Evolutionary conservation across 2,113 vertebrate genomes (phyloP), one percentile per base, ranked within the genome.

Genomic region (Pangasianodon hypophthalmus): DNA sequence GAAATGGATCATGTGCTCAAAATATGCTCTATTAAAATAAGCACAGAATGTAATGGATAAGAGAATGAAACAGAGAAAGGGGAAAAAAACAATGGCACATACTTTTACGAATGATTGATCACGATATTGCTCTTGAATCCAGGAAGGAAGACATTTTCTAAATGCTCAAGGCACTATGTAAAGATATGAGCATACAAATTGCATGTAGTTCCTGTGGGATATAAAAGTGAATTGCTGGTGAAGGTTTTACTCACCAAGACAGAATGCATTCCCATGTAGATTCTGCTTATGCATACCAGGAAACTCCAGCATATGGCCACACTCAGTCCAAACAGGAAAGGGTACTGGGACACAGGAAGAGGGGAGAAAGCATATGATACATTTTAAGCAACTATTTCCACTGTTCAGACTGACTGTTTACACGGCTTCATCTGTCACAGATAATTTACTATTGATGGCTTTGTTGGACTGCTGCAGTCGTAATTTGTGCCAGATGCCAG

Each of bases 211-310:
- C 16, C 32, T 32, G 32, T 32, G 11, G 37, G 7, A 0, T 19
- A 48, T 29, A 48, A 48, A 79, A 77, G 8, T 24, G 18, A 44
- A 48, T 29, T 2, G 1, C 19, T 48, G 16, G 24, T 41, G 44
- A 79, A 48, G 0, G 44, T 85, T 85, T 58, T 85, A 92, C 98
- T 97, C 95, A 99, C 98, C 97, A 99, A 95, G 93, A 99, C 93
- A 79, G 98, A 99, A 94, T 99, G 98, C 98, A 99, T 99, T 87
- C 98, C 98, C 98, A 99, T 99, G 95, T 99, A 99, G 95, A 99
- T 94, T 94, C 98, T 96, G 95, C 98, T 99, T 82, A 98, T 95
- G 92, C 98, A 99, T 91, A 99, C 98, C 93, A 99, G 96, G 93
- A 96, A 92, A 92, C 97, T 98, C 98, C 98, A 99, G 95, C 95